These are phyloP conservation scores for Antennarius striatus DNA, from an alignment of 2,113 vertebrate species.

Conservation along the genomic window DNA sequence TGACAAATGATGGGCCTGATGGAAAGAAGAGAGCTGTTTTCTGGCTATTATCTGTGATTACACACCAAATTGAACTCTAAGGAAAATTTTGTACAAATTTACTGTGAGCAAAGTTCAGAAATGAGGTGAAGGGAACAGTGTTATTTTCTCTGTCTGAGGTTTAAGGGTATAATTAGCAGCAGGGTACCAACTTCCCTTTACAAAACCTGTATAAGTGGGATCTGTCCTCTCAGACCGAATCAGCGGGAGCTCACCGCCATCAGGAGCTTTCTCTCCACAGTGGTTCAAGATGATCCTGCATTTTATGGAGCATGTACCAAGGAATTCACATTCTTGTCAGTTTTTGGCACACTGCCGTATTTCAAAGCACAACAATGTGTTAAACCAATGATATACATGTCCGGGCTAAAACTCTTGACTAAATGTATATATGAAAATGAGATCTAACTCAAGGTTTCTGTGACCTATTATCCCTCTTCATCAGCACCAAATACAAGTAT, in stretches of 20 bases:
- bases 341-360: too few species aligned
- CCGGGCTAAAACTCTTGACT: too few species aligned
- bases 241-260: not conserved
- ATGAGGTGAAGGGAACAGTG: slow-evolving; percentile 33
- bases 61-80: not conserved
- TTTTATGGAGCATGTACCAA: too few species aligned
- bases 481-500: too few species aligned
- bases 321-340: too few species aligned
- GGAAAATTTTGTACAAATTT: slow-evolving; percentile 1
- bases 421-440: too few species aligned
- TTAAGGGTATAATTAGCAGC: slow-evolving; percentile 62
- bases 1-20: slow-evolving; percentile 27
- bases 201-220: slow-evolving; percentile 60
- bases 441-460: too few species aligned
- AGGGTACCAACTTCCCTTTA: slow-evolving; percentile 52
- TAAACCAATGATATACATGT: too few species aligned
- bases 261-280: too few species aligned
- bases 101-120: not conserved
- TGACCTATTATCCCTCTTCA: too few species aligned
- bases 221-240: slow-evolving; percentile 56
- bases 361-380: too few species aligned
- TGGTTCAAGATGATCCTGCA: too few species aligned
- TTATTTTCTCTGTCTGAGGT: slow-evolving; percentile 38
- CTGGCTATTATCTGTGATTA: not conserved
- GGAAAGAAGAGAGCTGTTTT: not conserved